Percentiles rank a stretch among this genome's conserved stretches.
Conservation (phyloP, 2,888 invertebrate genomes). For the Yponomeuta evonymella region DNA sequence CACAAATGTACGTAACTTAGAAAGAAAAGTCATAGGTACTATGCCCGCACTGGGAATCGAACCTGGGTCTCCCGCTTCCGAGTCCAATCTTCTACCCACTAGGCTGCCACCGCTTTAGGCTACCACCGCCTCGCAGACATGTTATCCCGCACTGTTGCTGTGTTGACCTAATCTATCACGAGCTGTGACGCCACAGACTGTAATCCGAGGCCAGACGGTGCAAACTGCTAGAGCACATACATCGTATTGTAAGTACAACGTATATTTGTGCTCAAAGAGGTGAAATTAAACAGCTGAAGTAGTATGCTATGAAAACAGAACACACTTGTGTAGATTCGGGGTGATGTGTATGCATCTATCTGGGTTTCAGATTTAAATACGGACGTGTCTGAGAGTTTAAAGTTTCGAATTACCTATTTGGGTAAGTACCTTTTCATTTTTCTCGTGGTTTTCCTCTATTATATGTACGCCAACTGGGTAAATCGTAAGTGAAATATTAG, state of each 20-base stretch:
- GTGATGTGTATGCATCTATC: constrained; percentile 1
- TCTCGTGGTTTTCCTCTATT: background rate
- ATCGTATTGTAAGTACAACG: constrained; percentile 6
- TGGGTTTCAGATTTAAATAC: background rate
- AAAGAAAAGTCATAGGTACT: too few species aligned
- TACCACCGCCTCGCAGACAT: background rate
- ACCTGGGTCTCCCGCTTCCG: too few species aligned
- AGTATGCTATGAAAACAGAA: background rate
- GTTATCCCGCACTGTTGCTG: constrained; percentile 22
- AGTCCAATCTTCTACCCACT: too few species aligned
- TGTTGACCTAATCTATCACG: constrained; percentile 48
- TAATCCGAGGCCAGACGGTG: constrained; percentile 41
- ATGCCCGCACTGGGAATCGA: too few species aligned
- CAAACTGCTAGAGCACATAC: constrained; percentile 24
- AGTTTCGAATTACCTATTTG: too few species aligned
- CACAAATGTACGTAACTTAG: too few species aligned
- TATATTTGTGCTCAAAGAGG: constrained; percentile 23
- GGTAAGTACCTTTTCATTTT: too few species aligned
- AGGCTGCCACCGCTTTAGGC: too few species aligned
- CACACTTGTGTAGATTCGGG: background rate
- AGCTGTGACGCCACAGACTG: constrained; percentile 38
- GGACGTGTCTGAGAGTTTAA: too few species aligned
- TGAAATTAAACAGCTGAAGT: constrained; percentile 9
- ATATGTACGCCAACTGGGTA: background rate
- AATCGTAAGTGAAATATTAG: background rate